Evolutionary conservation across 2,113 vertebrate species (phyloP).

Genomic region (Antechinus stuartii): DNA sequence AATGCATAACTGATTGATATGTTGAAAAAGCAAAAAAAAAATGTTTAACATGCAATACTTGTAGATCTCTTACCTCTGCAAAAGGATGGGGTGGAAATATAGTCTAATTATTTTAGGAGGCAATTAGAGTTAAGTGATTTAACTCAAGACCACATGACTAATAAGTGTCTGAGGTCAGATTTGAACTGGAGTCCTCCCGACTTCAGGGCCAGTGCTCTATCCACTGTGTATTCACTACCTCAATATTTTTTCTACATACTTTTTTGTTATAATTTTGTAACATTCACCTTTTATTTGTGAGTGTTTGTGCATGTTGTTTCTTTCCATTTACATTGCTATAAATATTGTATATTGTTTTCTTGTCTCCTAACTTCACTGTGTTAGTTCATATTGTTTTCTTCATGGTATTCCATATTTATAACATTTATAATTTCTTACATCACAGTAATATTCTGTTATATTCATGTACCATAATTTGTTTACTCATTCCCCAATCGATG

Average conservation of each 20-base stretch:
- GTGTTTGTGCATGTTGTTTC: background rate
- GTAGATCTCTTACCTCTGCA: background rate
- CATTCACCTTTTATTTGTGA: background rate
- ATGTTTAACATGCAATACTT: background rate
- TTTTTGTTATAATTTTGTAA: background rate
- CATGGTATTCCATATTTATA: background rate
- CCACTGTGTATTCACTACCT: background rate
- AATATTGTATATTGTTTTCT: background rate
- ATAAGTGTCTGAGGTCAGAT: background rate
- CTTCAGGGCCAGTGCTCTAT: background rate
- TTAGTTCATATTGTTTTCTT: background rate
- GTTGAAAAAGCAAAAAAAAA: background rate
- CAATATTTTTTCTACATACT: background rate
- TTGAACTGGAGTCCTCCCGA: no score
- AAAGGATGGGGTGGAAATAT: background rate
- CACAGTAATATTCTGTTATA: background rate
- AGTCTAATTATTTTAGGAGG: background rate
- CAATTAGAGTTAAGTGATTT: background rate
- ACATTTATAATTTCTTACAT: background rate
- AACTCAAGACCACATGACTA: background rate
- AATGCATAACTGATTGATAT: background rate
- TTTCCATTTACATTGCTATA: background rate
- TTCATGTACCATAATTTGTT: background rate
- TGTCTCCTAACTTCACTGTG: background rate
- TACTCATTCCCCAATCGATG: background rate